phyloP scores from a whole-genome alignment of 2,888 invertebrate species.

The Neocrepidodera transversa region DNA sequence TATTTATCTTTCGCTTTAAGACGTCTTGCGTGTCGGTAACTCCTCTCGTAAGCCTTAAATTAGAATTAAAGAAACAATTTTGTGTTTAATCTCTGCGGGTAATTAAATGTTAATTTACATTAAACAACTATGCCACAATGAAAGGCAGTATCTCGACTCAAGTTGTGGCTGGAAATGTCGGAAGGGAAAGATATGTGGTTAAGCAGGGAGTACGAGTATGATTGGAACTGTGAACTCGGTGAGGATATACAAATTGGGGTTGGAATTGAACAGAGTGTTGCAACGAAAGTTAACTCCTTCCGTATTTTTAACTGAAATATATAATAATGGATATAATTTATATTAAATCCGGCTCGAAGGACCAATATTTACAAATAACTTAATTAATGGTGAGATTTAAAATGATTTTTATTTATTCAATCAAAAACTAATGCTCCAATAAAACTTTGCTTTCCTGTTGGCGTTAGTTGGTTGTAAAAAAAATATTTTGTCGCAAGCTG shows the following conservation, averaged over 20 bases:
- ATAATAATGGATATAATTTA: too few relatives aligned
- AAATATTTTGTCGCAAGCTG: too few relatives aligned
- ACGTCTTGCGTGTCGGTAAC: not conserved
- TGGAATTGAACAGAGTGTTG: not conserved
- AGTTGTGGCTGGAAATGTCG: not conserved
- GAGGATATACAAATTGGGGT: not conserved
- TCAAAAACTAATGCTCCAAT: too few relatives aligned
- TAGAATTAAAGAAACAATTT: constrained; percentile 7
- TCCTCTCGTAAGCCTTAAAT: not conserved
- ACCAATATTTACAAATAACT: too few relatives aligned
- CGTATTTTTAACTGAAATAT: too few relatives aligned
- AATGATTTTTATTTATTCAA: too few relatives aligned
- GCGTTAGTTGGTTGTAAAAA: too few relatives aligned
- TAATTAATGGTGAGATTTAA: too few relatives aligned
- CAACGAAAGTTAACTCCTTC: not conserved
- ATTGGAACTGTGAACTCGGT: not conserved
- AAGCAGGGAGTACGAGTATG: not conserved
- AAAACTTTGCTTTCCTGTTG: too few relatives aligned
- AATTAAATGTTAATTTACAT: constrained; percentile 5
- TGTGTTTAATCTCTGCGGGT: constrained; percentile 8
- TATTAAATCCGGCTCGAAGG: too few relatives aligned
- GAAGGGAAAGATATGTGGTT: not conserved
- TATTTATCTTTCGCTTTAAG: not conserved
- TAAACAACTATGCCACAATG: not conserved
- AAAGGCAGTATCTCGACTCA: not conserved